phyloP scores from a whole-genome alignment of 2,888 invertebrate species.

The Tiliacea aurago region DNA sequence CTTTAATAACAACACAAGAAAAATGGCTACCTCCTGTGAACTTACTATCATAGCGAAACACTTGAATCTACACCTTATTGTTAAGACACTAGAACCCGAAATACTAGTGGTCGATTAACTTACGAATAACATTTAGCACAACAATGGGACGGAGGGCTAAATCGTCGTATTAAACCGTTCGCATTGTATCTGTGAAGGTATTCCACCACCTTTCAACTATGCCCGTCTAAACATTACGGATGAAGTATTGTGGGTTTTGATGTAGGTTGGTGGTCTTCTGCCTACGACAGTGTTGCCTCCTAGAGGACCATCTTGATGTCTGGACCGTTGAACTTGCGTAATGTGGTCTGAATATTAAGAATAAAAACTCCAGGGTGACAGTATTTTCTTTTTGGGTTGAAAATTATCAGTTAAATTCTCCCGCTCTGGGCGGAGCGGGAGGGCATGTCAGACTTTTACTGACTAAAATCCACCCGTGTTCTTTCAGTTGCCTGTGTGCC shows the following conservation, averaged over 20 bases:
- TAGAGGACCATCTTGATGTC: background rate
- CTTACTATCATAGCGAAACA: background rate
- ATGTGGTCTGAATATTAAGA: background rate
- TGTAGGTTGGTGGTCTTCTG: background rate
- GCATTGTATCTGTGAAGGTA: conserved; percentile 84
- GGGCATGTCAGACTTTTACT: too few relatives aligned
- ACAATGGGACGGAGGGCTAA: conserved; percentile 78
- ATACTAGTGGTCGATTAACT: conserved; percentile 51
- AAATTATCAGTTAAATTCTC: too few relatives aligned
- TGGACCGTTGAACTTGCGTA: background rate
- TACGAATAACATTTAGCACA: conserved; percentile 69
- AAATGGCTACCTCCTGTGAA: background rate
- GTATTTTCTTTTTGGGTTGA: too few relatives aligned
- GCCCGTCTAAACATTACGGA: conserved; percentile 70
- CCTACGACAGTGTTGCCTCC: conserved; percentile 36
- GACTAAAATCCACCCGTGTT: too few relatives aligned
- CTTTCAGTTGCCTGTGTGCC: too few relatives aligned
- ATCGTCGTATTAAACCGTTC: conserved; percentile 83
- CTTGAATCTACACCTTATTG: conserved; percentile 40
- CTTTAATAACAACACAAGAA: conserved; percentile 25
- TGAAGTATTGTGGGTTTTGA: conserved; percentile 19
- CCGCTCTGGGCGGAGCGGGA: too few relatives aligned
- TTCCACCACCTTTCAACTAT: conserved; percentile 83
- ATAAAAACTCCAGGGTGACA: too few relatives aligned
- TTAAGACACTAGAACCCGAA: conserved; percentile 18